Evolutionary conservation across 2,888 invertebrate species (phyloP), one percentile per base, ranked within the genome.

Genomic region (Cheilosia variabilis): DNA sequence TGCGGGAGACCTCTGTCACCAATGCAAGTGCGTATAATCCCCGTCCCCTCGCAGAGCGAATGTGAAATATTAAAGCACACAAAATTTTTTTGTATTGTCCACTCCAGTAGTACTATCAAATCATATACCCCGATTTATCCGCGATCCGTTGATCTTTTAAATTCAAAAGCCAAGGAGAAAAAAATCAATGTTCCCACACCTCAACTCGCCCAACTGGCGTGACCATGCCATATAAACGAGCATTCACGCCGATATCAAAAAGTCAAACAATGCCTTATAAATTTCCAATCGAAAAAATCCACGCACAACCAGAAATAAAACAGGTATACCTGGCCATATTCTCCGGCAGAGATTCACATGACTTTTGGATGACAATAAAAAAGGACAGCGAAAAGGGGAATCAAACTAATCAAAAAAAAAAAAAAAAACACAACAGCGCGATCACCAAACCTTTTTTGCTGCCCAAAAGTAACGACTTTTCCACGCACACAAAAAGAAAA

Each of bases 181-280:
- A 63, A 57, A 77, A 57, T 9, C 4, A 57, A 72, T 43, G 79
- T 82, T 78, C 73, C 83, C 83, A 82, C 71, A 82, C 57, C 66
- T 37, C 41, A 37, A 22, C 34, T 63, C 15, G 13, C 24, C 53
- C 77, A 77, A 72, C 76, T 71, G 69, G 76, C 76, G 76, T 72
- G 77, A 77, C 77, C 62, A 77, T 72, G 52, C 58, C 77, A 77
- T 72, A 66, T 62, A 82, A 77, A 57, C 73, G 62, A 63, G 63
- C 82, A 72, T 83, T 66, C 82, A 66, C 66, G 68, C 53, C 62
- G 78, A 78, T 83, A 78, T 83, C 83, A 83, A 83, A 77, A 73
- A 68, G 7, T 68, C 72, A 60, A 73, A 83, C 68, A 78, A 83
- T 73, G 62, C 66, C 60, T 73, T 73, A 83, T 83, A 83, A 78